phyloP scores from a whole-genome alignment of 2,797 vertebrate species.

The Alectoris magna region DNA sequence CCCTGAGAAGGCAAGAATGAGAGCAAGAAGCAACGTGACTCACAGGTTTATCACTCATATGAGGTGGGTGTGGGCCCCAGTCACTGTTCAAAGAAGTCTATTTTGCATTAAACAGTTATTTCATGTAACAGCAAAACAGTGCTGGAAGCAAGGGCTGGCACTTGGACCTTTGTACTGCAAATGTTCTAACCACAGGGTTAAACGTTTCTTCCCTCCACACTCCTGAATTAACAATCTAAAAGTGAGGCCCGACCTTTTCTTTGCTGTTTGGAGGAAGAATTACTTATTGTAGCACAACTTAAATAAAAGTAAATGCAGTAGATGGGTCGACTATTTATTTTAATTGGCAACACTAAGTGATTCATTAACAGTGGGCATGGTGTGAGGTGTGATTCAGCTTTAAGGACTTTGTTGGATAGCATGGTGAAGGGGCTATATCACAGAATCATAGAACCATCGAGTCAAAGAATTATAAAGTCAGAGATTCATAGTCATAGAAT shows the following conservation, averaged over 20 bases:
- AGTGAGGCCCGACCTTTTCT: not conserved
- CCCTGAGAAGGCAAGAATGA: not conserved
- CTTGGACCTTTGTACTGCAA: not conserved
- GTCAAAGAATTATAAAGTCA: not conserved
- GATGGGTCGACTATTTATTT: not conserved
- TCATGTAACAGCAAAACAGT: not conserved
- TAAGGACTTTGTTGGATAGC: not conserved
- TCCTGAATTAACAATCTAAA: not conserved
- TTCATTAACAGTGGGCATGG: not conserved
- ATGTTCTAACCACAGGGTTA: not conserved
- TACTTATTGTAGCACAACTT: not conserved
- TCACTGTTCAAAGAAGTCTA: slow-evolving; percentile 31
- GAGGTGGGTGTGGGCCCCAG: slow-evolving; percentile 2
- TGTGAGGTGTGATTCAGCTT: not conserved
- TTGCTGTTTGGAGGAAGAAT: not conserved
- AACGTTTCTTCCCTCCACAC: not conserved
- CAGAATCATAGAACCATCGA: not conserved
- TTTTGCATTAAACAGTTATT: slow-evolving; percentile 29
- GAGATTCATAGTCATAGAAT: no score
- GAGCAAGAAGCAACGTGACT: slow-evolving; percentile 3
- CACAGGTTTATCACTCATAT: not conserved
- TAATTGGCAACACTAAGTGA: not conserved
- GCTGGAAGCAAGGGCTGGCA: slow-evolving; percentile 14
- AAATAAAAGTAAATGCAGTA: not conserved
- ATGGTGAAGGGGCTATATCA: not conserved